Conservation (phyloP, 2,888 invertebrate species). For the Metopia argyrocephala region DNA sequence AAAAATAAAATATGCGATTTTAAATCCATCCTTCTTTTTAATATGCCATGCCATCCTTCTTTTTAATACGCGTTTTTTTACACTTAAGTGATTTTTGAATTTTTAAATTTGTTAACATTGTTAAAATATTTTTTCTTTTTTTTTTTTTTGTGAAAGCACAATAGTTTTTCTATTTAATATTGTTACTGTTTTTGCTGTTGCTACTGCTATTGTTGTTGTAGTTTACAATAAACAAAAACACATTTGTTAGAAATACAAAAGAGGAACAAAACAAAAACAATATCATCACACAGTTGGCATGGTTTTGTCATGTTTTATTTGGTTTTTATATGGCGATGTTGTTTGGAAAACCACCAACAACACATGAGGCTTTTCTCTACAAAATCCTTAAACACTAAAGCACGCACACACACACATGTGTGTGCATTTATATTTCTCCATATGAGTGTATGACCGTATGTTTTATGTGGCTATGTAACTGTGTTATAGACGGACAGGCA, state of each 20-base stretch:
- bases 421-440: not conserved
- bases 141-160: too few relatives aligned
- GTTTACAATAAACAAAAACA: not conserved
- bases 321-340: not conserved
- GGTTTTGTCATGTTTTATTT: slow-evolving; percentile 6
- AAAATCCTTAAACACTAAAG: not conserved
- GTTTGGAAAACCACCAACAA: slow-evolving; percentile 4
- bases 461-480: not conserved
- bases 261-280: too few relatives aligned
- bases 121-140: too few relatives aligned
- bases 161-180: not conserved
- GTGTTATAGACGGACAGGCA: slow-evolving; percentile 23
- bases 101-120: too few relatives aligned
- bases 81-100: too few relatives aligned
- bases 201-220: not conserved
- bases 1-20: too few relatives aligned
- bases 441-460: not conserved
- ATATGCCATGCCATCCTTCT: too few relatives aligned
- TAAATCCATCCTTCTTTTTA: too few relatives aligned
- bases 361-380: not conserved
- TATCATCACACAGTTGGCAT: slow-evolving; percentile 22
- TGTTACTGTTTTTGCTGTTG: not conserved
- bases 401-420: not conserved
- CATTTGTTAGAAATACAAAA: slow-evolving; percentile 22
- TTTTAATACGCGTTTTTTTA: too few relatives aligned